Evolutionary conservation across 2,888 invertebrate genomes (phyloP), one percentile per base, ranked within the genome.

Genomic region (Drosophila melanocephala): DNA sequence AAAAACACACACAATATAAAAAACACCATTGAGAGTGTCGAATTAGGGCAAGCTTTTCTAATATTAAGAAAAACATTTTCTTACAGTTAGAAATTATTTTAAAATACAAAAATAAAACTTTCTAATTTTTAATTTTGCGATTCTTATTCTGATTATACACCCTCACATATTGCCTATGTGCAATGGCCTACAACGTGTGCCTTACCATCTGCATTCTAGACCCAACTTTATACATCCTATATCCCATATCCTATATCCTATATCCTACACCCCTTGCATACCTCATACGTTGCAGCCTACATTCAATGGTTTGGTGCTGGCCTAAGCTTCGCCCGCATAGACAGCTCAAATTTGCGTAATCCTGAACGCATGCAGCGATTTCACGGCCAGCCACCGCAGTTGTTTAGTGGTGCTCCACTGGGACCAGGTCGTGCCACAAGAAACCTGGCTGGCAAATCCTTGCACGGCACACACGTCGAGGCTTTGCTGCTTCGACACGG

Each of bases 401-500:
- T 33, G 69, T 51, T 56, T 63, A 75, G 53, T 72, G 76, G 50
- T 80, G 79, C 63, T 77, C 81, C 81, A 69, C 62, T 53, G 79
- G 81, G 79, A 79, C 47, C 71, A 19, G 55, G 42, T 26, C 10
- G 22, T 30, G 62, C 42, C 30, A 58, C 44, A 14, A 39, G 44
- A 26, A 57, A 65, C 51, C 61, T 55, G 62, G 28, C 64, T 32
- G 56, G 61, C 60, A 68, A 62, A 67, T 81, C 65, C 71, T 55
- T 64, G 69, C 35, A 10, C 26, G 35, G 71, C 51, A 72, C 81
- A 81, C 79, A 83, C 81, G 81, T 56, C 62, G 66, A 71, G 84
- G 91, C 81, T 90, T 91, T 89, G 67, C 42, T 53, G 57, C 66
- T 79, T 91, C 84, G 84, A 86, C 63, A 75, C 75, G 78, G 78